These are phyloP conservation scores for Menidia beryllina DNA, from an alignment of 2,113 vertebrate genomes.

Conservation along the genomic window DNA sequence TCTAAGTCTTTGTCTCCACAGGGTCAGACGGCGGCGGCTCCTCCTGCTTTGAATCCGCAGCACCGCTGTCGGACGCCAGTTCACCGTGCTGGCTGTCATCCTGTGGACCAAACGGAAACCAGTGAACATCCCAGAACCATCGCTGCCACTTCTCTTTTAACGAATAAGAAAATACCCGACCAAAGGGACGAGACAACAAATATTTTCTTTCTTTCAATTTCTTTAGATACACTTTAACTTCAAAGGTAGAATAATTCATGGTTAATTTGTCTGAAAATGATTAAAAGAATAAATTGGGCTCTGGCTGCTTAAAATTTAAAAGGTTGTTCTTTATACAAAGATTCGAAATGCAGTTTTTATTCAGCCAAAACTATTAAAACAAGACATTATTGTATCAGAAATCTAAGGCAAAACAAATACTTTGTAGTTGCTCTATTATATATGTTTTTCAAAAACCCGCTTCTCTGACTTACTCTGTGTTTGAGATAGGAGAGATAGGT, in stretches of 20 bases:
- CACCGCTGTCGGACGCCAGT: slow-evolving; percentile 22
- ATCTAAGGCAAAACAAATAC: neutral
- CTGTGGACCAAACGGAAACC: slow-evolving; percentile 48
- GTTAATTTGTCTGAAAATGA: no score
- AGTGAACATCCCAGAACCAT: slow-evolving; percentile 1
- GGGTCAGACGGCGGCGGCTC: slow-evolving; percentile 2
- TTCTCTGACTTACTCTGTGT: slow-evolving; percentile 87
- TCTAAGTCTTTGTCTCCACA: slow-evolving; percentile 41
- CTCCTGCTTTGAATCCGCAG: slow-evolving; percentile 38
- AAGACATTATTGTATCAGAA: neutral
- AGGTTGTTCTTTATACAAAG: no score
- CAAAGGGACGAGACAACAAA: no score
- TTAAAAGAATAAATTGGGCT: no score
- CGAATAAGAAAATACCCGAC: neutral
- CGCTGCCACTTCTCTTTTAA: neutral
- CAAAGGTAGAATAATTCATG: no score
- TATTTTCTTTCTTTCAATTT: no score
- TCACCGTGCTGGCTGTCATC: slow-evolving; percentile 15
- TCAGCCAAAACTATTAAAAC: no score
- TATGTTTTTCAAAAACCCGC: no score
- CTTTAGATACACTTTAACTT: no score
- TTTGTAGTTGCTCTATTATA: no score
- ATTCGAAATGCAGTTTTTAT: no score
- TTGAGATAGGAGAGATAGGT: slow-evolving; percentile 94
- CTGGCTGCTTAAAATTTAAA: no score